Percentiles rank a stretch among this genome's conserved stretches.
phyloP scores from a whole-genome alignment of 1,140 invertebrate species.

The Pachypsylla venusta region DNA sequence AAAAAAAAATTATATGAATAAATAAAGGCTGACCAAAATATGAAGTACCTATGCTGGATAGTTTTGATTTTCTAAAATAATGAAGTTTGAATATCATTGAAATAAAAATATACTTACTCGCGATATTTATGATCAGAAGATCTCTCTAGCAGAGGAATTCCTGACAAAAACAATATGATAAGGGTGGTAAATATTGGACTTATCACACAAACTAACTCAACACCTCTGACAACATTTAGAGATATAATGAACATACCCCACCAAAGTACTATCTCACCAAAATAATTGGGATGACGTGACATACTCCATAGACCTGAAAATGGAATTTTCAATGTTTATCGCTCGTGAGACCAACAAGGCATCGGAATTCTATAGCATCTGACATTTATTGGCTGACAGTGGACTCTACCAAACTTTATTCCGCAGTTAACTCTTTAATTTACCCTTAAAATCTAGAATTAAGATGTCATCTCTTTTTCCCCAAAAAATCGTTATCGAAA shows the following conservation, averaged over 20 bases:
- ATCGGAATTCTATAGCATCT: no score
- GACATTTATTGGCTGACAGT: no score
- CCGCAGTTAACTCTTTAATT: no score
- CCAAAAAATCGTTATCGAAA: no score
- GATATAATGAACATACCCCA: conserved; percentile 86
- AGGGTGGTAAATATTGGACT: conserved; percentile 77
- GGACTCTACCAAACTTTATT: no score
- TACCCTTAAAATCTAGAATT: no score
- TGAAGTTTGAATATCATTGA: background rate
- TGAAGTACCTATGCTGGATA: background rate
- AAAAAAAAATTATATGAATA: no score
- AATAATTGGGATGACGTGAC: conserved; percentile 88
- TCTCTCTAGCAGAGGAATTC: conserved; percentile 69
- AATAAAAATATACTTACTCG: conserved; percentile 44
- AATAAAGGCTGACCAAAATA: no score
- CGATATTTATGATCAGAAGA: conserved; percentile 73
- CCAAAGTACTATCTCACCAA: conserved; percentile 88
- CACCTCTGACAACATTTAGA: conserved; percentile 61
- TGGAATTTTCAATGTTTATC: no score
- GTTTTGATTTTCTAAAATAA: background rate
- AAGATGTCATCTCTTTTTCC: no score
- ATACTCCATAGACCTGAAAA: conserved; percentile 66
- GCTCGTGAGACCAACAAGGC: no score
- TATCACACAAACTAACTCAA: conserved; percentile 67
- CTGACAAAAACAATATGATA: conserved; percentile 77